A percentile compares a stretch with the other conserved stretches of the same genome.
Evolutionary conservation across 2,888 invertebrate species (phyloP).

Genomic region (Melieria omissa): DNA sequence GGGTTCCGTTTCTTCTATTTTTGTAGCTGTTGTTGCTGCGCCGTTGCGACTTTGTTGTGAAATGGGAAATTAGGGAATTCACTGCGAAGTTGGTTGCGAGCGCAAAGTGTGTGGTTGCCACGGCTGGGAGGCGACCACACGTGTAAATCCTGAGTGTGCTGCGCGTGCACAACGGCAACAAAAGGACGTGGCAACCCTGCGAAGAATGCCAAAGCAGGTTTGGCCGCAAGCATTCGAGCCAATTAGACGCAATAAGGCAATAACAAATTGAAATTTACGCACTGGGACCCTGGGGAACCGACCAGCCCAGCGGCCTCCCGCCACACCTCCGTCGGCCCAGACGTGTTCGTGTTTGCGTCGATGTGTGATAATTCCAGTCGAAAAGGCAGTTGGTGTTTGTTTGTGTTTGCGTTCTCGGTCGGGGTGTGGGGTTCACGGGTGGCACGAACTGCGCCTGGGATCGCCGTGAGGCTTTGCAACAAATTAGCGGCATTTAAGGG

Average conservation of each 20-base stretch:
- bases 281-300: constrained; percentile 47
- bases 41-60: constrained; percentile 18
- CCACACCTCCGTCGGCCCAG: constrained; percentile 14
- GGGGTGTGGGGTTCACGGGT: not conserved
- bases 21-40: not conserved
- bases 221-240: constrained; percentile 61
- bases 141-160: not conserved
- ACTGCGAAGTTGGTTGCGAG: not conserved
- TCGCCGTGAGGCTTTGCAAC: constrained; percentile 41
- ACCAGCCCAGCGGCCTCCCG: constrained; percentile 32
- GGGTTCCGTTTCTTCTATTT: constrained; percentile 37
- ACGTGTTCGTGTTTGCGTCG: constrained; percentile 2
- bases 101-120: constrained; percentile 5
- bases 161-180: not conserved
- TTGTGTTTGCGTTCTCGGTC: constrained; percentile 13
- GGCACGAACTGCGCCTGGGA: not conserved
- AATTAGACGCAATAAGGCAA: constrained; percentile 62
- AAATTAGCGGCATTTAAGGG: constrained; percentile 63
- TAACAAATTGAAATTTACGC: constrained; percentile 64
- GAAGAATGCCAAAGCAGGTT: constrained; percentile 16
- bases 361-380: constrained; percentile 35
- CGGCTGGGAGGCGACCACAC: not conserved
- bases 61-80: constrained; percentile 5
- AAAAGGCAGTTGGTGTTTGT: constrained; percentile 25
- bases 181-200: not conserved